Evolutionary conservation across 2,797 vertebrate genomes (phyloP).

Genomic region (Chlorospingus flavigularis): DNA sequence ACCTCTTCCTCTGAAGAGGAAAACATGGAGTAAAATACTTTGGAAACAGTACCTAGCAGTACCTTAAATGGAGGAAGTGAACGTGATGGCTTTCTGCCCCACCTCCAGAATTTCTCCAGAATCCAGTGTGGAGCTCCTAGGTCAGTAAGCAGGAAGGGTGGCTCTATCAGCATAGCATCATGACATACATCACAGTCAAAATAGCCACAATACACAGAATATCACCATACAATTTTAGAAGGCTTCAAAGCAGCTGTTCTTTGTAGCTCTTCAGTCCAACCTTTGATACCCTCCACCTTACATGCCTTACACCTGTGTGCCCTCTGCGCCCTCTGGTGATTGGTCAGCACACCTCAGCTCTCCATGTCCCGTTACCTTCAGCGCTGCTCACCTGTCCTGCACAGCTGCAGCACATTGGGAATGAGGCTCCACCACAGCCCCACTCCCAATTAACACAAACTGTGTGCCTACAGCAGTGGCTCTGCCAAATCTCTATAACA

Average conservation of each 20-base stretch:
- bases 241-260: background rate
- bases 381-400: background rate
- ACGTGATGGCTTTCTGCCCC: accelerated
- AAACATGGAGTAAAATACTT: background rate
- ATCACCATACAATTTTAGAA: background rate
- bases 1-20: background rate
- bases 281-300: background rate
- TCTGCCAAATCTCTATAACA: background rate
- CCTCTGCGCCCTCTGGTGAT: background rate
- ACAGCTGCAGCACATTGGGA: background rate
- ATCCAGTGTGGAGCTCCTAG: background rate
- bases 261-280: background rate
- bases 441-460: background rate
- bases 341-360: background rate
- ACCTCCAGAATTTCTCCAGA: background rate
- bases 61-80: background rate
- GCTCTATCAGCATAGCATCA: background rate
- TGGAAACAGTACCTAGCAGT: background rate
- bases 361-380: background rate
- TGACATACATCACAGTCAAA: background rate
- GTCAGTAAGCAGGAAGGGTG: background rate
- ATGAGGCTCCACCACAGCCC: background rate
- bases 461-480: background rate
- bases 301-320: background rate
- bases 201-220: background rate